phyloP scores from a whole-genome alignment of 2,113 vertebrate genomes.

The Pterocles gutturalis region DNA sequence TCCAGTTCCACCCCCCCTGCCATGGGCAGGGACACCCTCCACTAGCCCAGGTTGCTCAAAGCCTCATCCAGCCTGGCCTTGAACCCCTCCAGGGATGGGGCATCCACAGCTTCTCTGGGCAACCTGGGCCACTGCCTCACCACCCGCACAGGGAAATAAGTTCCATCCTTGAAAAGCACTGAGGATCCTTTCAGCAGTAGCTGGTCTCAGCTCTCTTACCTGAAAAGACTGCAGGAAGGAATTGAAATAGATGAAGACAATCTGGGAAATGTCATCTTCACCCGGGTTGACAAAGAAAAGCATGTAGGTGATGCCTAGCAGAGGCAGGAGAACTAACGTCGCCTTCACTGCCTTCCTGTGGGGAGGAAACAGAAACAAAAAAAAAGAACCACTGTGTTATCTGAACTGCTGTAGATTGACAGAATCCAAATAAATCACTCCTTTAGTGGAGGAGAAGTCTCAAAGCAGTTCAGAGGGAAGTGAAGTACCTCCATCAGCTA shows the following conservation, averaged over 20 bases:
- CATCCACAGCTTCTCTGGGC: no score
- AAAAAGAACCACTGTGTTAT: not conserved
- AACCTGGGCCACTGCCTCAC: no score
- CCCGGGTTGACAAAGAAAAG: constrained; percentile 97
- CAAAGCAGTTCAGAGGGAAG: not conserved
- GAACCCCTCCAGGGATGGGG: no score
- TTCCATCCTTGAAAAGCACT: not conserved
- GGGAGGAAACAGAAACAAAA: not conserved
- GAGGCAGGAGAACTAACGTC: constrained; percentile 91
- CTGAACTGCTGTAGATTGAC: not conserved
- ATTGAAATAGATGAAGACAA: constrained; percentile 99
- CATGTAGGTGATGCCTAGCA: constrained; percentile 97
- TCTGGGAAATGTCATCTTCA: constrained; percentile 95
- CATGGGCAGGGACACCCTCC: no score
- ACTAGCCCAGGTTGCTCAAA: no score
- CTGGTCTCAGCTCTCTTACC: constrained; percentile 73
- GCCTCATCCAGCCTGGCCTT: no score
- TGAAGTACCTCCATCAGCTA: not conserved
- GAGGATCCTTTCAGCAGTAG: not conserved
- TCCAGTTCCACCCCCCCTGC: no score
- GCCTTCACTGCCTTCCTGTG: constrained; percentile 97
- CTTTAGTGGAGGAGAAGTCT: not conserved
- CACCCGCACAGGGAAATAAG: not conserved
- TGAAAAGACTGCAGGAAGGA: constrained; percentile 98
- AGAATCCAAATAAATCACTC: not conserved